Base-by-base conservation (phyloP, 2,888 invertebrate genomes). In the Euproctis similis region DNA sequence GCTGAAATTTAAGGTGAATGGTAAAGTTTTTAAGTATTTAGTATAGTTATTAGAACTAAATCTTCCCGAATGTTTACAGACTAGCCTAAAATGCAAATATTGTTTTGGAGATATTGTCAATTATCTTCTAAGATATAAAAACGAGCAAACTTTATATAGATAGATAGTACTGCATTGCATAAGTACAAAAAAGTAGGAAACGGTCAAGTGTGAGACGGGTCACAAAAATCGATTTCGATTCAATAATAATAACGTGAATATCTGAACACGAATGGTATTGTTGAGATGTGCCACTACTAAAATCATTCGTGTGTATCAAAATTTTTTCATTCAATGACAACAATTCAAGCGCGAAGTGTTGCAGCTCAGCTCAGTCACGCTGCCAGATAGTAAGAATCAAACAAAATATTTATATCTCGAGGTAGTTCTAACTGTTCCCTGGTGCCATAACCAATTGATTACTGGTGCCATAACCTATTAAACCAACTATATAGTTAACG, bases 251-350 rank as follows among this genome's bases (percentile, higher is more conserved):
- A 7, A 23, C n/a, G 7, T 12, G 10, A 23, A 12, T n/a, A 21
- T 21, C 4, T 8, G 19, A 18, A 21, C 21, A 21, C 21, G 10
- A 21, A 10, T 2, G 10, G 44, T 43, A 51, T 59, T 60, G 55
- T 59, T 42, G 42, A 44, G 34, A 49, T 40, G 41, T 47, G 46
- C 55, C 47, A 61, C 61, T 61, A 52, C 36, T 41, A 50, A 45
- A 54, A 27, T 42, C 55, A 41, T 60, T 71, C 66, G 67, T 66
- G 72, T 68, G 67, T 64, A 55, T 61, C 71, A 55, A 68, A 73
- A 63, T 35, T 45, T 47, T 56, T n/a, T n/a, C 60, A 55, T 69
- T 69, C 53, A 64, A 62, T 61, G 53, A 52, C 39, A 44, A 40
- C 53, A 55, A 65, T 42, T 47, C 57, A 58, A 67, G 58, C 65